These are phyloP conservation scores for Huso huso DNA, from an alignment of 2,797 vertebrate genomes.

Conservation along the genomic window DNA sequence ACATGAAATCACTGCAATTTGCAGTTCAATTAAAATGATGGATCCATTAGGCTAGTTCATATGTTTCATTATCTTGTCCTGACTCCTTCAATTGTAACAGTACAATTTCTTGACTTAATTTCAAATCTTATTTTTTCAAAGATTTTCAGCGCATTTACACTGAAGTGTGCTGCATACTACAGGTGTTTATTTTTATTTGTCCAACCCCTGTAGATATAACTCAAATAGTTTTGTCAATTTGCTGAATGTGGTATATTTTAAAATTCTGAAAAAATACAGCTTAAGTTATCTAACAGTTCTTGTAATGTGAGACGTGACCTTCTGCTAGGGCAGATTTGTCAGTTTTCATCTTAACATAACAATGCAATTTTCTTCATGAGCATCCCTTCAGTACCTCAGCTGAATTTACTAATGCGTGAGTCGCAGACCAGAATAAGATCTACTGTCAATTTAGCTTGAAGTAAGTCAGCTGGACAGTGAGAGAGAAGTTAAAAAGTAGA, in stretches of 20 bases:
- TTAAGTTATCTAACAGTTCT: neutral
- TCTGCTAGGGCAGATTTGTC: neutral
- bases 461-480: neutral
- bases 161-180: no score
- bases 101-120: no score
- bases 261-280: neutral
- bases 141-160: no score
- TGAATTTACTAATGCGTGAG: neutral
- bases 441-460: neutral
- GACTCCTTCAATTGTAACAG: no score
- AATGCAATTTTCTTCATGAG: neutral
- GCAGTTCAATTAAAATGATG: no score
- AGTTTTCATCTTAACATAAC: neutral
- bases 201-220: no score
- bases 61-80: no score
- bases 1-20: no score
- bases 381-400: neutral
- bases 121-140: no score
- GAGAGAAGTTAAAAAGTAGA: neutral
- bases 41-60: no score
- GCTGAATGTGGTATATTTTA: neutral
- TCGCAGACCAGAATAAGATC: neutral
- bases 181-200: no score
- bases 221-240: neutral
- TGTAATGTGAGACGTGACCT: neutral